A percentile compares a stretch with the other conserved stretches of the same genome.
Evolutionary conservation across 1,140 invertebrate genomes (phyloP).

Genomic region (Drosophila littoralis): DNA sequence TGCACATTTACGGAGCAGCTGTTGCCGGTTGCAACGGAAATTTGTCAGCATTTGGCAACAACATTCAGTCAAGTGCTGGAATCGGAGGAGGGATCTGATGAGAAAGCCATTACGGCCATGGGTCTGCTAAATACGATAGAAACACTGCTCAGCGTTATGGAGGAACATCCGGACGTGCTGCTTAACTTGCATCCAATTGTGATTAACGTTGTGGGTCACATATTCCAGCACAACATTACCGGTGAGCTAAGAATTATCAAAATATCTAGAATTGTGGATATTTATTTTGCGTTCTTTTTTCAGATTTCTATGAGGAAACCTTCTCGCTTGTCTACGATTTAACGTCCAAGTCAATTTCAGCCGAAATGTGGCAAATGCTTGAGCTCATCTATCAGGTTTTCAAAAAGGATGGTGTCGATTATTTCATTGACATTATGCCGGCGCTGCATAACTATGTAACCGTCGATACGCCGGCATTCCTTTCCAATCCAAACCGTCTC

Average conservation of each 20-base stretch:
- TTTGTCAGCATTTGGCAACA: conserved; percentile 96
- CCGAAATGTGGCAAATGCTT: conserved; percentile 98
- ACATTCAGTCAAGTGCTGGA: conserved; percentile 94
- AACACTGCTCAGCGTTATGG: conserved; percentile 97
- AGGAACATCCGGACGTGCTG: conserved; percentile 95
- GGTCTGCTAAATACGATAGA: conserved; percentile 98
- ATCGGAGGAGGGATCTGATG: conserved; percentile 95
- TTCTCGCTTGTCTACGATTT: conserved; percentile 96
- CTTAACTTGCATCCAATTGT: conserved; percentile 96
- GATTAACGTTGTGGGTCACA: conserved; percentile 95
- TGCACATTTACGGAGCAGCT: conserved; percentile 96
- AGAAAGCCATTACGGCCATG: conserved; percentile 99
- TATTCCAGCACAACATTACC: conserved; percentile 93
- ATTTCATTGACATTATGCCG: conserved; percentile 99
- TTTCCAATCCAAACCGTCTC: conserved; percentile 95
- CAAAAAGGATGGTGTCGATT: conserved; percentile 97
- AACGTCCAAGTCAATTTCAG: conserved; percentile 94
- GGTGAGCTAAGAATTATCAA: conserved; percentile 85
- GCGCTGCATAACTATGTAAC: conserved; percentile 98
- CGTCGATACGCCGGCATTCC: conserved; percentile 96
- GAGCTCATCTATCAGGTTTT: conserved; percentile 96
- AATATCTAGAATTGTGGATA: neutral
- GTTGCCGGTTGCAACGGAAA: conserved; percentile 96
- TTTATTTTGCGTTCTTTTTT: conserved; percentile 44
- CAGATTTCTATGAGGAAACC: conserved; percentile 98